Evolutionary conservation across 2,888 invertebrate species (phyloP), one percentile per base, ranked within the genome.

Genomic region (Linnaemya tessellans): DNA sequence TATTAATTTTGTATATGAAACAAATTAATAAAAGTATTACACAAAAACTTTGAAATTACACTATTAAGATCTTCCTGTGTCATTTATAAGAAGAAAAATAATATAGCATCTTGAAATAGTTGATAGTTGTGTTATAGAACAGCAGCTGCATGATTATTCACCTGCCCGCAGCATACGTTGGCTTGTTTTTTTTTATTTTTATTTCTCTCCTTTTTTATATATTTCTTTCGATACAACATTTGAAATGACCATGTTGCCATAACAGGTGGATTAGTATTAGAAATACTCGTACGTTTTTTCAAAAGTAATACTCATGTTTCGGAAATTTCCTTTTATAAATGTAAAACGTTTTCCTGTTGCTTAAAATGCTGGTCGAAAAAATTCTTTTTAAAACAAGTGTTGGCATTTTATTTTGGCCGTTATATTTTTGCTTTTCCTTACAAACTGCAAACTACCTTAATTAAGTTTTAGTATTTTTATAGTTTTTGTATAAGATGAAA

Each of bases 121-220:
- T 18, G 0, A 25, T 56, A 13, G 15, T 60, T 51, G n/a, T 51
- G 13, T 65, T 22, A 41, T 51, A 71, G 51, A 56, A 62, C 85
- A 82, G 82, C 85, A 82, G 85, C 85, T 85, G 82, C 64, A 49
- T 70, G 18, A 62, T 68, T 80, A 85, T 79, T 80, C 85, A 85
- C 82, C 85, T 85, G 85, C 82, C 85, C 79, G 80, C 82, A 85
- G 82, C 82, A 82, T 70, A 85, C 85, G 65, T 60, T 58, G 10
- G 2, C 20, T 67, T 71, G 30, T 15, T 9, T 41, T 22, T 9
- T 20, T n/a, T n/a, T 35, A 7, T 65, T 30, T 73, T 43, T 68
- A 43, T 49, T 73, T 22, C 5, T 30, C 22, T 67, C 41, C 43
- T 64, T 56, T 41, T n/a, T 41, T 35, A 35, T n/a, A n/a, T n/a